phyloP scores from a whole-genome alignment of 1,140 invertebrate species.

The Stenopsyche tienmushanensis region DNA sequence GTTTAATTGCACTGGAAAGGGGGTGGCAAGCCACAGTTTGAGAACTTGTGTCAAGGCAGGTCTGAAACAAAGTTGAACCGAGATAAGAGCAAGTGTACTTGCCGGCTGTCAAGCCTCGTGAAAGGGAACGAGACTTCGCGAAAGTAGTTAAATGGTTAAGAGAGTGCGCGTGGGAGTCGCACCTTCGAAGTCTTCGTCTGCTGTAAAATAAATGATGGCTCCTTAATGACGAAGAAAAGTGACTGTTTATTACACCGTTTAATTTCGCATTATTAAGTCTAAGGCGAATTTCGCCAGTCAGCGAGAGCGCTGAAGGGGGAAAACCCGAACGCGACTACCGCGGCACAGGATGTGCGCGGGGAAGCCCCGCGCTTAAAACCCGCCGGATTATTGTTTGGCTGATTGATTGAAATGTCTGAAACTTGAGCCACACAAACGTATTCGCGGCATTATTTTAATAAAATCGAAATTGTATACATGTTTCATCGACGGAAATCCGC shows the following conservation, averaged over 20 bases:
- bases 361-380: too few species aligned
- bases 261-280: conserved; percentile 17
- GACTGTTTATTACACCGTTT: conserved; percentile 21
- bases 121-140: too few species aligned
- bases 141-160: too few species aligned
- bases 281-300: not conserved
- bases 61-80: conserved; percentile 4
- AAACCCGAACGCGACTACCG: not conserved
- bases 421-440: too few species aligned
- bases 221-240: conserved; percentile 22
- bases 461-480: too few species aligned
- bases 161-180: not conserved
- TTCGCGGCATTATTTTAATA: too few species aligned
- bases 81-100: conserved; percentile 16
- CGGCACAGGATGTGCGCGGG: not conserved
- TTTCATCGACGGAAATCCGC: too few species aligned
- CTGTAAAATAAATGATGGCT: conserved; percentile 21
- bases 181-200: not conserved
- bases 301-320: not conserved
- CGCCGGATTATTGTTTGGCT: too few species aligned
- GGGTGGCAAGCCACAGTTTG: not conserved
- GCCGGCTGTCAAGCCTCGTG: conserved; percentile 16
- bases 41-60: not conserved
- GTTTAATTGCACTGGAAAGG: not conserved
- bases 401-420: too few species aligned